Evolutionary conservation across 1,140 invertebrate genomes (phyloP).

Genomic region (Leucophenga varia): DNA sequence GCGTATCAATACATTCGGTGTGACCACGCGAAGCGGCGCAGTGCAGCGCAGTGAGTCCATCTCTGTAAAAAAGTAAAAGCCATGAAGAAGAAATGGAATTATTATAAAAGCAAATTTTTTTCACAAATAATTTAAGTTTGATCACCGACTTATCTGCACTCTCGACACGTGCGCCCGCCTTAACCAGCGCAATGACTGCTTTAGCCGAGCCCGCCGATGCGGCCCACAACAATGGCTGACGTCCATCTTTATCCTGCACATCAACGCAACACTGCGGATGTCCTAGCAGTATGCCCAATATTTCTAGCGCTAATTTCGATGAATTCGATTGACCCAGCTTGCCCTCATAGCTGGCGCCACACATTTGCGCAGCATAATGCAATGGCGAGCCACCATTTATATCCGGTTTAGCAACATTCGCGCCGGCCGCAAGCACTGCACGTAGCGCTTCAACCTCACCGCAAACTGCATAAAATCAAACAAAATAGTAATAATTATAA

Average conservation of each 20-base stretch:
- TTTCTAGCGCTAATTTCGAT: constrained; percentile 69
- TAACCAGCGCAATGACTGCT: constrained; percentile 82
- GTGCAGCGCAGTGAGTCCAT: constrained; percentile 86
- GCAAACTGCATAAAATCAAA: constrained; percentile 68
- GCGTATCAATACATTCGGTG: constrained; percentile 85
- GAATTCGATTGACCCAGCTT: constrained; percentile 55
- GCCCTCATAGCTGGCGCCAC: constrained; percentile 73
- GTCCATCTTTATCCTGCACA: constrained; percentile 84
- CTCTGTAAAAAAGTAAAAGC: constrained; percentile 58
- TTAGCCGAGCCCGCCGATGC: constrained; percentile 93
- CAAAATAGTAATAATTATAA: constrained; percentile 1
- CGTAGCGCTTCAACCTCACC: constrained; percentile 86
- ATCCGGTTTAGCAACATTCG: constrained; percentile 82
- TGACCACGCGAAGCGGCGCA: constrained; percentile 95
- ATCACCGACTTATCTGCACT: constrained; percentile 69
- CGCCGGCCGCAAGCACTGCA: constrained; percentile 79
- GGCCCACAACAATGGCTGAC: constrained; percentile 94
- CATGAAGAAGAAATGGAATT: neutral
- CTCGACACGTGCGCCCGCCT: constrained; percentile 78
- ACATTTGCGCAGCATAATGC: constrained; percentile 97
- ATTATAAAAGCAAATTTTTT: constrained; percentile 1
- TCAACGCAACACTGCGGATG: constrained; percentile 77
- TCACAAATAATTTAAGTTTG: neutral
- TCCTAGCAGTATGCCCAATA: constrained; percentile 80
- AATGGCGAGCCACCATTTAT: constrained; percentile 92